Conservation (phyloP, 2,797 vertebrate genomes). For the Acanthornis magna region DNA sequence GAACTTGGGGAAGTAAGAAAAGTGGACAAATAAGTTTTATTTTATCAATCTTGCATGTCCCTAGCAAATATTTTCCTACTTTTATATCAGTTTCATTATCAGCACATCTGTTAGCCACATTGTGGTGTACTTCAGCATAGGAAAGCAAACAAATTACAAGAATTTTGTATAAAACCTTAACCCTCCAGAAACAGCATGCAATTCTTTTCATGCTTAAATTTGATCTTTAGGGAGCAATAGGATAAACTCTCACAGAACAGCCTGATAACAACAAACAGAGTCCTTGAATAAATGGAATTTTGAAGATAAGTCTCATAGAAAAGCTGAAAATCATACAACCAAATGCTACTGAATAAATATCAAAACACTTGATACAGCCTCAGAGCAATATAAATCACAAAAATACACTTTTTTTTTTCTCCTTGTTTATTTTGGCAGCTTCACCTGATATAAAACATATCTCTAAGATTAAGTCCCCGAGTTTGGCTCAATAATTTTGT, state of each 20-base stretch:
- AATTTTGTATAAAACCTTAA: slow-evolving; percentile 7
- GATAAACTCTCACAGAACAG: slow-evolving; percentile 32
- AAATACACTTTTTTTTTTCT: neutral
- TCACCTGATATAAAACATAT: neutral
- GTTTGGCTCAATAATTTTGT: neutral
- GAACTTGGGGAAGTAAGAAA: neutral
- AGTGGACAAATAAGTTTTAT: neutral
- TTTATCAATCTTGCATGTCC: neutral
- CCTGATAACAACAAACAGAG: slow-evolving; percentile 44
- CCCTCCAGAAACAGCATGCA: neutral
- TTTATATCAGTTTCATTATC: neutral
- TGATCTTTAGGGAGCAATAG: slow-evolving; percentile 36
- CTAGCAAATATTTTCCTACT: neutral
- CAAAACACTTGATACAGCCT: neutral
- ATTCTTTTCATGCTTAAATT: slow-evolving; percentile 39
- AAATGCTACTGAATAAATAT: slow-evolving; percentile 24
- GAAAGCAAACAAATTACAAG: slow-evolving; percentile 24
- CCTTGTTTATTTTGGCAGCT: neutral
- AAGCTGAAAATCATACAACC: neutral
- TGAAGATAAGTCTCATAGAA: slow-evolving; percentile 42
- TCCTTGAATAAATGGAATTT: slow-evolving; percentile 49
- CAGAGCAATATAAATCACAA: neutral
- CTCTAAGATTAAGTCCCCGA: neutral
- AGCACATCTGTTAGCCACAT: neutral
- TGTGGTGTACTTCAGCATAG: neutral